These are phyloP conservation scores for Linurgus olivaceus DNA, from an alignment of 2,797 vertebrate species.

Conservation along the genomic window DNA sequence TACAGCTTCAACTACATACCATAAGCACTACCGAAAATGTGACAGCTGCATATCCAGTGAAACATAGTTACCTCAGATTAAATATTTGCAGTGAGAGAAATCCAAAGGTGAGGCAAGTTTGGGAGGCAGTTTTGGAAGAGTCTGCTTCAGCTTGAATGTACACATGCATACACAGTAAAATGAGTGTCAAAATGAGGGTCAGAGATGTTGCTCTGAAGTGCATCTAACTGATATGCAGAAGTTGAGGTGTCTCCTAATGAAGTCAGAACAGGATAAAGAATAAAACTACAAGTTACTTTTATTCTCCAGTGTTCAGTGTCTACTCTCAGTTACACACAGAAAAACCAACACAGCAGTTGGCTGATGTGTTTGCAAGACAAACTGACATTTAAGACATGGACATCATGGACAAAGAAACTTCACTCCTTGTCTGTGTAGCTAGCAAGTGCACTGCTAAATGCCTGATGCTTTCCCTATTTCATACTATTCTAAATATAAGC, in stretches of 20 bases:
- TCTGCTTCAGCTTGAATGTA: neutral
- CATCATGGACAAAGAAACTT: neutral
- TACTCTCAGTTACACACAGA: neutral
- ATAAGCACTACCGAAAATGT: neutral
- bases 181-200: neutral
- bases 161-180: neutral
- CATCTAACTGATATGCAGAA: neutral
- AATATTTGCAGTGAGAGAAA: neutral
- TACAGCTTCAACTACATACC: neutral
- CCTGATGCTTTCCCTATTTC: neutral
- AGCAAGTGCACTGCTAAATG: neutral
- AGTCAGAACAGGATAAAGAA: neutral
- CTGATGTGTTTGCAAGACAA: neutral
- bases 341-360: neutral
- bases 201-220: neutral
- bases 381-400: neutral
- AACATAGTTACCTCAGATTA: neutral
- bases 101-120: neutral
- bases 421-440: neutral
- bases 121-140: neutral
- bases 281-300: neutral
- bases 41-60: neutral
- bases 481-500: neutral
- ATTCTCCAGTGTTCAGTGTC: neutral
- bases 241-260: neutral